phyloP scores from a whole-genome alignment of 2,797 vertebrate species.

The Tokudaia tokunoshimensis region DNA sequence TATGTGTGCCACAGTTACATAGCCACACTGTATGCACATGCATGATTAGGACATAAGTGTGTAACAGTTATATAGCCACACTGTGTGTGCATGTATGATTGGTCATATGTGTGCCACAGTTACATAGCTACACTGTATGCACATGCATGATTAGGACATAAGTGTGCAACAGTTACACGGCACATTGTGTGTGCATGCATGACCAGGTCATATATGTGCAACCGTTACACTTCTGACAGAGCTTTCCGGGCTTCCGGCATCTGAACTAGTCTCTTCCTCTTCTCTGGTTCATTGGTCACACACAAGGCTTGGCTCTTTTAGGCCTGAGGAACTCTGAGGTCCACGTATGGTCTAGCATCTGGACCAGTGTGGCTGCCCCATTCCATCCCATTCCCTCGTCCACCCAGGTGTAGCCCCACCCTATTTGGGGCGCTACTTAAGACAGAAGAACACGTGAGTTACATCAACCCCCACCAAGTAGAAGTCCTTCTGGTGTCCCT shows the following conservation, averaged over 20 bases:
- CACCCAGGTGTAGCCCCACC: accelerated
- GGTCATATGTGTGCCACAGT: too few species aligned
- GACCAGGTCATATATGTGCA: too few species aligned
- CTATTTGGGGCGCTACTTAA: not conserved
- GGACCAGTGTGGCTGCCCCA: not conserved
- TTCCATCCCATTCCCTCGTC: not conserved
- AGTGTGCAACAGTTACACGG: accelerated
- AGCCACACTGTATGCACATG: too few species aligned
- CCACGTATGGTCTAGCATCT: not conserved
- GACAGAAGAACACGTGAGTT: not conserved
- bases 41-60: too few species aligned
- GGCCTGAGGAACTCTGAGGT: not conserved
- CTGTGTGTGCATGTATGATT: too few species aligned
- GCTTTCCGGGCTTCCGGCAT: not conserved
- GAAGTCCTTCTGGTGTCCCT: not conserved
- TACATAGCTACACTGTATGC: too few species aligned
- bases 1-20: not conserved
- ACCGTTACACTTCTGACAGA: not conserved
- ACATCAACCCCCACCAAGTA: not conserved
- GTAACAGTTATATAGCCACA: too few species aligned
- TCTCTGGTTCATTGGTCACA: not conserved
- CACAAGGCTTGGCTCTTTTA: not conserved
- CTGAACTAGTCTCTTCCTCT: not conserved
- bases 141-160: not conserved
- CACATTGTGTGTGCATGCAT: not conserved